phyloP scores from a whole-genome alignment of 2,888 invertebrate species.

The Volucella inanis region DNA sequence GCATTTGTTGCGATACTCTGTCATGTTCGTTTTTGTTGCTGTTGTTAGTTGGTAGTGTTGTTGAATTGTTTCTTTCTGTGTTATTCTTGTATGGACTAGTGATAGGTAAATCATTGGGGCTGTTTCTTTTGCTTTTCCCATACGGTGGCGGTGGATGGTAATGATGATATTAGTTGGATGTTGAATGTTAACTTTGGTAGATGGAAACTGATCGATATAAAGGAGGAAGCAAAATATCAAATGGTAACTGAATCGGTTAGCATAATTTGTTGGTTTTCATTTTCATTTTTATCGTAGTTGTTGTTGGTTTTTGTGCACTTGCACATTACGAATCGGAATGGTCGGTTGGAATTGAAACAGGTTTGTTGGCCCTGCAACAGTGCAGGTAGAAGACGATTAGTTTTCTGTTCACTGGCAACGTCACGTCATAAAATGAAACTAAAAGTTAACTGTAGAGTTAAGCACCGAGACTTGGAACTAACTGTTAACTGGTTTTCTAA shows the following conservation, averaged over 20 bases:
- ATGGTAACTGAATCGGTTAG: slow-evolving; percentile 46
- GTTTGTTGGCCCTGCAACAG: slow-evolving; percentile 41
- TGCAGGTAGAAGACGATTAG: slow-evolving; percentile 22
- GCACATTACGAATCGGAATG: slow-evolving; percentile 24
- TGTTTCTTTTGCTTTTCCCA: slow-evolving; percentile 28
- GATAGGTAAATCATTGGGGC: slow-evolving; percentile 6
- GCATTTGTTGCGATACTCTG: slow-evolving; percentile 49
- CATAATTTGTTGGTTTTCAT: slow-evolving; percentile 20
- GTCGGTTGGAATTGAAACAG: slow-evolving; percentile 27
- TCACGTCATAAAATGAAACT: slow-evolving; percentile 35
- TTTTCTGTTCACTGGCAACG: slow-evolving; percentile 17
- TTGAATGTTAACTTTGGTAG: background rate
- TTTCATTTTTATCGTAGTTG: background rate
- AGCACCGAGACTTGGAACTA: slow-evolving; percentile 30
- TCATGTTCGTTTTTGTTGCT: slow-evolving; percentile 26
- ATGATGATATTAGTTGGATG: background rate
- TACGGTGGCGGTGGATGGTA: slow-evolving; percentile 2
- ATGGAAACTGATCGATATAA: slow-evolving; percentile 47
- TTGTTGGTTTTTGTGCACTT: slow-evolving; percentile 9
- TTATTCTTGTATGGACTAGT: slow-evolving; percentile 38
- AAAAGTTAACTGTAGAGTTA: slow-evolving; percentile 37
- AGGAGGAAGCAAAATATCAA: slow-evolving; percentile 60
- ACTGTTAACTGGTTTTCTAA: slow-evolving; percentile 19
- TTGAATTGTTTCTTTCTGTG: slow-evolving; percentile 19
- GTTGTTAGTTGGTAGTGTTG: no score